Conservation (phyloP, 2,113 vertebrate species). For the Phalacrocorax pelagicus region DNA sequence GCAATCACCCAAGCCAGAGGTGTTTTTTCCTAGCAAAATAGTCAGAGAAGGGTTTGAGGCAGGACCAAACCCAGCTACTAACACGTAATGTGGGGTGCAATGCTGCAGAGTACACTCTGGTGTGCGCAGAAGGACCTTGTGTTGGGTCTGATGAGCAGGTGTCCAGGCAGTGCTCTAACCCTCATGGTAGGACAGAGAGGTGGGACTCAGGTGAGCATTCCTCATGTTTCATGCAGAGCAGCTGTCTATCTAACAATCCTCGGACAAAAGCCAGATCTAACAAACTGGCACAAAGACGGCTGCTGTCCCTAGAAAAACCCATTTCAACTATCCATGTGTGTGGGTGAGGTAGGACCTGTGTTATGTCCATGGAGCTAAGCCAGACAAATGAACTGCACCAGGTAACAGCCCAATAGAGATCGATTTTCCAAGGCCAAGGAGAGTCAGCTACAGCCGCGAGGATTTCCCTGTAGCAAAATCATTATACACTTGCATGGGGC, state of each 20-base stretch:
- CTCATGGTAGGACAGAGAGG: background rate
- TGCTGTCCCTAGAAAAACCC: background rate
- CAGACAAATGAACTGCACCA: background rate
- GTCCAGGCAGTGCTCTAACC: background rate
- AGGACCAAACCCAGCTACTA: background rate
- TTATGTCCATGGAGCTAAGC: background rate
- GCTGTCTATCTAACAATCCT: background rate
- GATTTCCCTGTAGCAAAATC: background rate
- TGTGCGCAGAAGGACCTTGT: background rate
- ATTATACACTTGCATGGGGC: too few relatives aligned
- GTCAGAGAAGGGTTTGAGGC: background rate
- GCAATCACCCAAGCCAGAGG: background rate
- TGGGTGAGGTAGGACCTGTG: background rate
- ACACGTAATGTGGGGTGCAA: background rate
- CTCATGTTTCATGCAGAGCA: background rate
- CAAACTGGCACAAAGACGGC: accelerated
- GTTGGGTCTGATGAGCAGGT: background rate
- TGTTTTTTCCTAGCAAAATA: background rate
- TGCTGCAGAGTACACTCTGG: too few relatives aligned
- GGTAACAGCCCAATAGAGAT: background rate
- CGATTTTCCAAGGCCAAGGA: background rate
- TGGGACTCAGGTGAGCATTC: background rate
- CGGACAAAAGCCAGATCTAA: background rate
- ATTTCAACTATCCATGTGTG: accelerated
- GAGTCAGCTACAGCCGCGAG: background rate